A percentile compares a stretch with the other conserved stretches of the same genome.
Evolutionary conservation across 2,888 invertebrate genomes (phyloP).

Genomic region (Tortricodes alternella): DNA sequence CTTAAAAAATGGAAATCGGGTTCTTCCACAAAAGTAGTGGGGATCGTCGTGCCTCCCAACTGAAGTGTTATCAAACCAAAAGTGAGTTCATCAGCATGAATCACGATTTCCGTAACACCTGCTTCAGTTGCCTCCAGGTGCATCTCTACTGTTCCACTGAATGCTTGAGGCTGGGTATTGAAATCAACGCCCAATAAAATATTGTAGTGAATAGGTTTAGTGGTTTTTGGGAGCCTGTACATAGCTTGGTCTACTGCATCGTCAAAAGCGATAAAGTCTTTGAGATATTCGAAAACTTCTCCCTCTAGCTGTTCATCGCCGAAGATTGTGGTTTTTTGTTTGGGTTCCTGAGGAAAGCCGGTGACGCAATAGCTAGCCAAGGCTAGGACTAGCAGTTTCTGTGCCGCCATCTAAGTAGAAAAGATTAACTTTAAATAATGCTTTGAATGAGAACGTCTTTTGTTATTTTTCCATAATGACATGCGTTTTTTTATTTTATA

Average conservation of each 20-base stretch:
- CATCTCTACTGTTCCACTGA: slow-evolving; percentile 67
- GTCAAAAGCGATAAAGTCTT: slow-evolving; percentile 34
- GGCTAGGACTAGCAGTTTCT: slow-evolving; percentile 49
- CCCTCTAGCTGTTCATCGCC: slow-evolving; percentile 65
- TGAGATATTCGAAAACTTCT: slow-evolving; percentile 56
- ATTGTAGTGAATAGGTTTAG: slow-evolving; percentile 78
- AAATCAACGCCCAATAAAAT: slow-evolving; percentile 69
- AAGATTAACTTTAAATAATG: neutral
- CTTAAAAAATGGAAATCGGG: slow-evolving; percentile 53
- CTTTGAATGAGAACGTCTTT: no score
- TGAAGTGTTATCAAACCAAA: slow-evolving; percentile 58
- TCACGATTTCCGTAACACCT: slow-evolving; percentile 55
- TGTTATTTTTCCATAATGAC: no score
- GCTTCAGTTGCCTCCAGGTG: slow-evolving; percentile 50
- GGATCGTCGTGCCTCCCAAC: slow-evolving; percentile 49
- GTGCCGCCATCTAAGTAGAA: slow-evolving; percentile 61
- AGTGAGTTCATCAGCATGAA: slow-evolving; percentile 56
- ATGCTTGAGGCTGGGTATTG: slow-evolving; percentile 44
- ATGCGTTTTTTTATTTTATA: no score
- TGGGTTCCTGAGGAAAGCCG: slow-evolving; percentile 47
- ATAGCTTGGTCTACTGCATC: slow-evolving; percentile 36
- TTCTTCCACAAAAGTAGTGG: slow-evolving; percentile 36
- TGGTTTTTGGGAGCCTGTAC: slow-evolving; percentile 74
- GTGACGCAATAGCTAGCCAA: slow-evolving; percentile 46
- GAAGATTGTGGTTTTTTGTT: slow-evolving; percentile 62